Evolutionary conservation across 2,797 vertebrate species (phyloP), one percentile per base, ranked within the genome.

Genomic region (Eleutherodactylus coqui): DNA sequence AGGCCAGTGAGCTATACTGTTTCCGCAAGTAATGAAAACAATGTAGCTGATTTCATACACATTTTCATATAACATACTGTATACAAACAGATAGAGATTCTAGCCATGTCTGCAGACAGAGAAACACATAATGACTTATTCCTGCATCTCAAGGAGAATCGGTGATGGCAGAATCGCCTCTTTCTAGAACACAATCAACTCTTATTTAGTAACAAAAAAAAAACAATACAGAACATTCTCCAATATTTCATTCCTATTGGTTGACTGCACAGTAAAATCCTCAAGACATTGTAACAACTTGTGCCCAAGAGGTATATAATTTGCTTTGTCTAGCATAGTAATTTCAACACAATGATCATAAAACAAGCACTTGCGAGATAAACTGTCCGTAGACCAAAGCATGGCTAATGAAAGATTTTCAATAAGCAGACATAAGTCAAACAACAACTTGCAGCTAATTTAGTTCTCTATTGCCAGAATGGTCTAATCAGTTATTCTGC

Each of bases 371-470:
- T 90, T 87, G 87, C 80, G 87, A 90, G 86, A 92, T 90, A 89
- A 90, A 92, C 89, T 91, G 89, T 89, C 90, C 91, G 90, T 90
- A 89, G 49, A 83, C 49, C 88, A 89, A 75, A 91, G 89, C 91
- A 90, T 90, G 89, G 89, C 90, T 91, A 90, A 92, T 90, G 89
- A 91, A 91, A 88, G 87, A 92, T 91, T 91, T 90, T 75, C 80
- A 88, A 85, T 85, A 75, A 88, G 86, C 88, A 89, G 84, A 89
- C 90, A 89, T 82, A 89, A 88, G 90, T 90, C 88, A 81, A 88
- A 86, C 79, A 92, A 88, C 67, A 92, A 91, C 85, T 89, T 82
- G 86, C 90, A 90, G 62, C 90, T 90, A 90, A 92, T 90, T 91
- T 89, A 88, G 90, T 88, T 92, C 91, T 91, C 85, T 82, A 41